A percentile compares a stretch with the other conserved stretches of the same genome.
Evolutionary conservation across 2,888 invertebrate species (phyloP).

Genomic region (Noctua fimbriata): DNA sequence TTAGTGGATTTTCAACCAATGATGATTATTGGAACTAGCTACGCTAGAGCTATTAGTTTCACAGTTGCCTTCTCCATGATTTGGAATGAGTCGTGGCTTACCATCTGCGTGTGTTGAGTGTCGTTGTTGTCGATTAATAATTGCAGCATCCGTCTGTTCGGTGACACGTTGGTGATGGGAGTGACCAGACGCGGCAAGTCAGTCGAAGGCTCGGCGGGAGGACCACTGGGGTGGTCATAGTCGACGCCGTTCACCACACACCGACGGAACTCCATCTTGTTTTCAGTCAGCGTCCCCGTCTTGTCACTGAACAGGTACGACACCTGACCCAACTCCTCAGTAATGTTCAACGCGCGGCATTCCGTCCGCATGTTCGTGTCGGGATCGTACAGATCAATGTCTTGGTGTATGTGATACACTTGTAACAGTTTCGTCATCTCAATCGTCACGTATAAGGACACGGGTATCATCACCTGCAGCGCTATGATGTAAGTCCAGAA

Average conservation of each 20-base stretch:
- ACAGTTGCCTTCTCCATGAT: not conserved
- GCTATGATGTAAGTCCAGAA: slow-evolving; percentile 99
- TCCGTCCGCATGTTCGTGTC: slow-evolving; percentile 93
- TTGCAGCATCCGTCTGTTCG: slow-evolving; percentile 83
- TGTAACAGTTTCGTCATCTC: slow-evolving; percentile 99
- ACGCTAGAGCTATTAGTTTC: not conserved
- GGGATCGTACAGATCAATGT: slow-evolving; percentile 96
- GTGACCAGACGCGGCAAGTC: slow-evolving; percentile 87
- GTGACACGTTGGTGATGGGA: slow-evolving; percentile 87
- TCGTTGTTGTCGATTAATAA: slow-evolving; percentile 83
- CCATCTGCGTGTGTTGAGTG: slow-evolving; percentile 91
- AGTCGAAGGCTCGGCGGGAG: slow-evolving; percentile 91
- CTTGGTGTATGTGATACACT: slow-evolving; percentile 98
- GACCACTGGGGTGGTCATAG: slow-evolving; percentile 95
- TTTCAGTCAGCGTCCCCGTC: slow-evolving; percentile 99
- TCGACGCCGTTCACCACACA: slow-evolving; percentile 97
- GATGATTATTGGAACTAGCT: not conserved
- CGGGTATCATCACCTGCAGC: slow-evolving; percentile 98
- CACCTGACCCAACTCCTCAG: slow-evolving; percentile 98
- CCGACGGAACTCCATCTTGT: slow-evolving; percentile 98
- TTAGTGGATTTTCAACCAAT: not conserved
- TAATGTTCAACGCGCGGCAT: slow-evolving; percentile 98
- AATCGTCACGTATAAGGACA: slow-evolving; percentile 98
- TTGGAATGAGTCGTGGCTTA: slow-evolving; percentile 56
- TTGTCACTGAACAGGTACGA: slow-evolving; percentile 98